phyloP scores from a whole-genome alignment of 2,113 vertebrate species.

The Tyrannus savana region DNA sequence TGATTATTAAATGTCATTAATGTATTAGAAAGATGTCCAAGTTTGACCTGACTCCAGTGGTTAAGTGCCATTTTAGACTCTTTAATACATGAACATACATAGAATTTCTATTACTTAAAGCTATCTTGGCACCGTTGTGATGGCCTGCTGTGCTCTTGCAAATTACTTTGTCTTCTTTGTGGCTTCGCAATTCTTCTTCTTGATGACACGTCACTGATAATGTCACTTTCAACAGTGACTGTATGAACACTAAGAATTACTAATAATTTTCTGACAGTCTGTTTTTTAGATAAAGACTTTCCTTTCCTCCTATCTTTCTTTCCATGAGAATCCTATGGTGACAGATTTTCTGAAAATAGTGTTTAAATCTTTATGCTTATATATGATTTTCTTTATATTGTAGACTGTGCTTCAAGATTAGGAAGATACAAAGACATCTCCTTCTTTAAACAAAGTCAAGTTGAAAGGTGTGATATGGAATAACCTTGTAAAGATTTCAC shows the following conservation, averaged over 20 bases:
- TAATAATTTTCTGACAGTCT: slow-evolving; percentile 60
- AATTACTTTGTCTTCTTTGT: slow-evolving; percentile 68
- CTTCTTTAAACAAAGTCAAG: slow-evolving; percentile 29
- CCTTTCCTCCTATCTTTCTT: background rate
- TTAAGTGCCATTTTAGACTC: background rate
- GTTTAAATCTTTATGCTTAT: slow-evolving; percentile 27
- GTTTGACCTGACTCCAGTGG: background rate
- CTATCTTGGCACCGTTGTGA: slow-evolving; percentile 44
- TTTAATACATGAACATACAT: background rate
- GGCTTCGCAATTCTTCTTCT: slow-evolving; percentile 54
- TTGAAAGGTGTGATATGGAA: background rate
- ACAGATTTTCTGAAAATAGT: slow-evolving; percentile 39
- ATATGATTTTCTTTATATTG: background rate
- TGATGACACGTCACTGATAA: slow-evolving; percentile 62
- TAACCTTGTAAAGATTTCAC: background rate
- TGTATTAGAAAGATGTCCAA: background rate
- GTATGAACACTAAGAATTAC: slow-evolving; percentile 42
- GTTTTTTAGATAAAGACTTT: slow-evolving; percentile 23
- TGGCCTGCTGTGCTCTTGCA: slow-evolving; percentile 56
- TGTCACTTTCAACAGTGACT: slow-evolving; percentile 66
- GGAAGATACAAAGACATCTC: background rate
- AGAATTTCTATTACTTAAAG: slow-evolving; percentile 40
- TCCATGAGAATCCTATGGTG: background rate
- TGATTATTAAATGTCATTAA: background rate
- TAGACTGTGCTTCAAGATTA: slow-evolving; percentile 26